Evolutionary conservation across 92 coral and sea anemone species (phyloP).

Genomic region (Porites evermanni): DNA sequence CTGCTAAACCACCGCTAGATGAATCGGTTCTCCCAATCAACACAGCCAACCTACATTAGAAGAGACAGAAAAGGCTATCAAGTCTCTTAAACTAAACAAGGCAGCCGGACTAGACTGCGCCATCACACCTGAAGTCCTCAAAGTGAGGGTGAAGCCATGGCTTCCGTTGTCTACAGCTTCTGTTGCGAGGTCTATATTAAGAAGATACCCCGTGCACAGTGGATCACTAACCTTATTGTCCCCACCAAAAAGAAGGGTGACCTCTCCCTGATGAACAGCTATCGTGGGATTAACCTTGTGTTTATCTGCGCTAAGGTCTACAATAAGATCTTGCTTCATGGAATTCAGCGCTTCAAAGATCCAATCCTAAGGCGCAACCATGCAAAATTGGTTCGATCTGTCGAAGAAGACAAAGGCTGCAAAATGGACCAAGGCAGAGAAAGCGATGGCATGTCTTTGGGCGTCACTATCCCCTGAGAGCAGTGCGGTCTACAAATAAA

Average conservation of each 20-base stretch:
- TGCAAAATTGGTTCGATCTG: too few species aligned
- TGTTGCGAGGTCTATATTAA: not conserved
- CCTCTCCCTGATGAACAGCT: conserved; percentile 1
- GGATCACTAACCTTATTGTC: conserved; percentile 8
- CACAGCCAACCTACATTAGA: not conserved
- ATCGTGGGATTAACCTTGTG: conserved; percentile 7
- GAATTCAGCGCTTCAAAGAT: too few species aligned
- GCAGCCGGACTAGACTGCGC: not conserved
- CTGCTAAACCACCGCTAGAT: not conserved
- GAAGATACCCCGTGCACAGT: conserved; percentile 7
- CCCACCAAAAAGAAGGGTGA: conserved; percentile 13
- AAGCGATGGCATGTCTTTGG: conserved; percentile 60
- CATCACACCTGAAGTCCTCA: not conserved
- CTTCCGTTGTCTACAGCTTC: not conserved
- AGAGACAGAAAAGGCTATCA: not conserved
- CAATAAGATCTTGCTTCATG: too few species aligned
- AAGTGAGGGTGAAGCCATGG: not conserved
- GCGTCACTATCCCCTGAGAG: conserved; percentile 53
- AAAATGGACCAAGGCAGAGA: conserved; percentile 38
- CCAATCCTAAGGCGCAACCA: conserved; percentile 3
- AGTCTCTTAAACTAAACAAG: not conserved
- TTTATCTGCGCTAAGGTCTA: not conserved
- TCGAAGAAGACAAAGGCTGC: not conserved
- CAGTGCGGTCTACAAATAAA: conserved; percentile 56
- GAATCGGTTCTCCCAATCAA: not conserved